phyloP scores from a whole-genome alignment of 2,797 vertebrate genomes.

The Octomys mimax region DNA sequence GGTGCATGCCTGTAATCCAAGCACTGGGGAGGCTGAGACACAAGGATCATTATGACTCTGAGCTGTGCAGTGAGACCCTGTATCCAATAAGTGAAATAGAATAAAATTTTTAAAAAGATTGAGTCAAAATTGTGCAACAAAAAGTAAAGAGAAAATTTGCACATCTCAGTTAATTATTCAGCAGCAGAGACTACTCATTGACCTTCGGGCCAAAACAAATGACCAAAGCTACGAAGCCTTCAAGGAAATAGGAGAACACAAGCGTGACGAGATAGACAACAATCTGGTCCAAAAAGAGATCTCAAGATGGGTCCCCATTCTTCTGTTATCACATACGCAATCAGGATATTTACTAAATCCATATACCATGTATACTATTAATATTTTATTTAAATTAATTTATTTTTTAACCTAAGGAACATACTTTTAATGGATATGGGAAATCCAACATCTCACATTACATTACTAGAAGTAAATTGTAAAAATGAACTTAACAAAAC shows the following conservation, averaged over 20 bases:
- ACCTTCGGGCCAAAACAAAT: no score
- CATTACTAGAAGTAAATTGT: neutral
- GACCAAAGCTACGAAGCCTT: no score
- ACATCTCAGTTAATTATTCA: conserved; percentile 1
- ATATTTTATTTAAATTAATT: conserved; percentile 8
- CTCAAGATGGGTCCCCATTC: neutral
- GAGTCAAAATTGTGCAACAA: neutral
- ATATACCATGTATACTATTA: neutral
- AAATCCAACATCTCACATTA: neutral
- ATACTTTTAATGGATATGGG: neutral
- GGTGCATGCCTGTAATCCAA: no score
- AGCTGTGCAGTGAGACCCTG: no score
- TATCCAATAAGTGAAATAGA: no score
- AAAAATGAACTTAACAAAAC: conserved; percentile 39
- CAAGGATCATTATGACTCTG: no score
- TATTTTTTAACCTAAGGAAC: conserved; percentile 16
- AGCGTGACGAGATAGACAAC: neutral
- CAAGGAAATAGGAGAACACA: neutral
- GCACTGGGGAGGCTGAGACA: no score
- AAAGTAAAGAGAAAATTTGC: conserved; percentile 4
- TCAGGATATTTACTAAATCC: neutral
- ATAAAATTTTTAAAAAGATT: no score
- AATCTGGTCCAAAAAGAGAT: neutral
- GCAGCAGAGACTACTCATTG: neutral
- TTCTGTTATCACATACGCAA: neutral